A percentile compares a stretch with the other conserved stretches of the same genome.
Conservation (phyloP, 2,797 vertebrate genomes). For the Pseudomugil gertrudae region DNA sequence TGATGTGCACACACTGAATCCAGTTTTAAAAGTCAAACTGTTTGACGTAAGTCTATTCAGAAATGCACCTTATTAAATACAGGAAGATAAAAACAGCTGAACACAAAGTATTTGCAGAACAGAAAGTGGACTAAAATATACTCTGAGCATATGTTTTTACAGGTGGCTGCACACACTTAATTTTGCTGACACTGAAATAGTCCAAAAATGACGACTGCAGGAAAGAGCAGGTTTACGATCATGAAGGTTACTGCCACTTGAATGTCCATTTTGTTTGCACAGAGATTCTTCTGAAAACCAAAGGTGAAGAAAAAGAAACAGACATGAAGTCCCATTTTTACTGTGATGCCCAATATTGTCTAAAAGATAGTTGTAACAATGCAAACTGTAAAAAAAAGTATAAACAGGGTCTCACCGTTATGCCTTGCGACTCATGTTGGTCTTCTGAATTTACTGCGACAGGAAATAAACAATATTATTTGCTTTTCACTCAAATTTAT, state of each 20-base stretch:
- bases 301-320: not conserved
- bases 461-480: not conserved
- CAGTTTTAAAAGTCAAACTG: no score
- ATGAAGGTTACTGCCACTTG: not conserved
- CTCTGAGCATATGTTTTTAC: not conserved
- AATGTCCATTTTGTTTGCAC: fast-evolving
- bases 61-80: not conserved
- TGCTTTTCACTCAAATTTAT: not conserved
- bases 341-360: not conserved
- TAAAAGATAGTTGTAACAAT: not conserved
- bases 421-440: not conserved
- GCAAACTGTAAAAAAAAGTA: not conserved
- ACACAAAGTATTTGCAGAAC: not conserved
- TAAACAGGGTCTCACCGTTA: constrained; percentile 25
- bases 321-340: not conserved
- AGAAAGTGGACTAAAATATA: not conserved
- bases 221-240: constrained; percentile 23
- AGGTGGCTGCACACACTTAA: not conserved
- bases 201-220: constrained; percentile 23
- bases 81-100: not conserved
- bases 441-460: constrained; percentile 1
- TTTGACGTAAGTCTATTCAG: no score
- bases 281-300: constrained; percentile 23
- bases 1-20: not conserved
- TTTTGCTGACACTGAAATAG: not conserved